A percentile compares a stretch with the other conserved stretches of the same genome.
Conservation (phyloP, 1,140 invertebrate genomes). For the Habropoda laboriosa region DNA sequence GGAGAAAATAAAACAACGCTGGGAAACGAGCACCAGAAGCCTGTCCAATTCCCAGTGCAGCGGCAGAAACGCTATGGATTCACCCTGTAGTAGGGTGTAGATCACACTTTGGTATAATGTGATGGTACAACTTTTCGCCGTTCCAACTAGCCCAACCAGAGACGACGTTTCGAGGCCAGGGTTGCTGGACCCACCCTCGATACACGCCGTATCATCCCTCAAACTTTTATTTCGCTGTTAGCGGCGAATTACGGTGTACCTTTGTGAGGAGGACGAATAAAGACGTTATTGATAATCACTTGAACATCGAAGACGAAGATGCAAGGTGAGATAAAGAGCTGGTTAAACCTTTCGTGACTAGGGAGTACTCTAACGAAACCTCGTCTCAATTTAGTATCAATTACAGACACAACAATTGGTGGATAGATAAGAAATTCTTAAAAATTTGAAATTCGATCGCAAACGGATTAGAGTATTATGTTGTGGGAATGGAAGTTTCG, state of each 20-base stretch:
- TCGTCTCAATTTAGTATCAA: no score
- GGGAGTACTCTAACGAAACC: no score
- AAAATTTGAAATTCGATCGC: no score
- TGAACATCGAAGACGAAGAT: no score
- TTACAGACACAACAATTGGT: no score
- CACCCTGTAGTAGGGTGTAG: background rate
- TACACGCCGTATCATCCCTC: slow-evolving; percentile 3
- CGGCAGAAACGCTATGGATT: slow-evolving; percentile 8
- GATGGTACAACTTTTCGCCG: slow-evolving; percentile 62
- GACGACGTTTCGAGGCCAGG: background rate
- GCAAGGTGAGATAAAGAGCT: no score
- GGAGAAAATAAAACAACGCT: background rate
- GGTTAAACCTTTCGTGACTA: no score
- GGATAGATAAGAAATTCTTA: no score
- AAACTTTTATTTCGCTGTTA: slow-evolving; percentile 68
- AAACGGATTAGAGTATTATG: no score
- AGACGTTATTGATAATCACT: no score
- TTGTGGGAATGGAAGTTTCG: no score
- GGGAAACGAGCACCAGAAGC: background rate
- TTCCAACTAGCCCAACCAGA: slow-evolving; percentile 1
- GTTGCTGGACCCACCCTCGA: background rate
- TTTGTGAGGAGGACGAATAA: no score
- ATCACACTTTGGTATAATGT: slow-evolving; percentile 51
- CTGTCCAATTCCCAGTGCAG: slow-evolving; percentile 44
- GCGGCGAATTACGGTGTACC: slow-evolving; percentile 52